A percentile compares a stretch with the other conserved stretches of the same genome.
phyloP scores from a whole-genome alignment of 1,140 invertebrate species.

The Leucophenga varia region DNA sequence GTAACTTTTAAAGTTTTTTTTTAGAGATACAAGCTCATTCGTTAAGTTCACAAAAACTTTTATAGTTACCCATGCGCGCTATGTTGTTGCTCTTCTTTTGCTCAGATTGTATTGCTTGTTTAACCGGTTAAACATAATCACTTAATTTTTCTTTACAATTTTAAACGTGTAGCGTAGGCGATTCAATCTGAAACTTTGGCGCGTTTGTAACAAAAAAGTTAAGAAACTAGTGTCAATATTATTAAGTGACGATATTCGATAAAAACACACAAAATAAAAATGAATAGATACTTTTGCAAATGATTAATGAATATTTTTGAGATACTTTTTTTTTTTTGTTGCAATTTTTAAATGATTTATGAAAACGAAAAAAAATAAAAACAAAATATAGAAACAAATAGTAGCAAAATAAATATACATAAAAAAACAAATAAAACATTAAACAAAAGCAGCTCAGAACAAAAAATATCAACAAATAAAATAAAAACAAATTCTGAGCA shows the following conservation, averaged over 20 bases:
- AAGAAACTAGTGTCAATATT: constrained; percentile 49
- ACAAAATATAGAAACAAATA: constrained; percentile 5
- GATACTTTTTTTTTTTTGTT: no score
- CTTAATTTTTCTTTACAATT: constrained; percentile 33
- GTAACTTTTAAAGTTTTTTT: no score
- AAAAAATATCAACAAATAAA: no score
- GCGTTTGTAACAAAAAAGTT: constrained; percentile 1
- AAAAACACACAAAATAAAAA: background rate
- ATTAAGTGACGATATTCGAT: constrained; percentile 48
- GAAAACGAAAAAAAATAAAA: background rate
- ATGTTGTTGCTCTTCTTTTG: background rate
- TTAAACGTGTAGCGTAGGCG: no score
- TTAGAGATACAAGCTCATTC: background rate
- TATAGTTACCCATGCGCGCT: constrained; percentile 2
- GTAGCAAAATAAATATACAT: constrained; percentile 1
- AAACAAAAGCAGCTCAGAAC: constrained; percentile 9
- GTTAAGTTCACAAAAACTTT: constrained; percentile 7
- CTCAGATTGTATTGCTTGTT: no score
- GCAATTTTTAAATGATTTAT: no score
- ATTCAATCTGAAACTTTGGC: background rate
- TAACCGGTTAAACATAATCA: constrained; percentile 47
- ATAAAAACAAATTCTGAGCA: no score
- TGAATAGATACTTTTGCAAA: no score
- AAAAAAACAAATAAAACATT: constrained; percentile 17
- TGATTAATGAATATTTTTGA: no score